A percentile compares a stretch with the other conserved stretches of the same genome.
These are phyloP conservation scores for Strix aluco DNA, from an alignment of 2,113 vertebrate species.

Conservation along the genomic window DNA sequence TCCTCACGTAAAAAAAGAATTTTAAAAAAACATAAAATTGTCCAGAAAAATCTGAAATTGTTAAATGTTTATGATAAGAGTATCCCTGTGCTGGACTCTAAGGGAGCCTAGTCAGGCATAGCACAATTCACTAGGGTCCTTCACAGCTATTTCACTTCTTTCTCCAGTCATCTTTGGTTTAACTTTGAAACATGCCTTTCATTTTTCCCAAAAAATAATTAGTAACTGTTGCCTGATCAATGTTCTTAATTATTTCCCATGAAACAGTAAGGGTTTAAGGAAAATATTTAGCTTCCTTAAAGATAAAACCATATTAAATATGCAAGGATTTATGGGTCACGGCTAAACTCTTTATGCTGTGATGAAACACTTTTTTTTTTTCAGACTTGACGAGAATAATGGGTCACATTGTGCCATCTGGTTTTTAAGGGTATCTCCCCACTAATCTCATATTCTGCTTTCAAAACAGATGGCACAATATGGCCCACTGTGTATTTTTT, in stretches of 20 bases:
- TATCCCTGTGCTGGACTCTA: accelerated
- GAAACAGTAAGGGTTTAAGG: background rate
- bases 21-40: background rate
- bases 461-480: background rate
- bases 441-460: background rate
- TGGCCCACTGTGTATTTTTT: background rate
- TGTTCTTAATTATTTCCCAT: background rate
- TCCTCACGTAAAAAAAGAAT: background rate
- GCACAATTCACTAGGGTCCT: background rate
- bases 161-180: background rate
- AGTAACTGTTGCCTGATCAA: background rate
- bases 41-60: background rate
- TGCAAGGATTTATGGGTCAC: background rate
- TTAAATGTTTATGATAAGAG: background rate
- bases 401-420: background rate
- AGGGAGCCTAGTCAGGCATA: background rate
- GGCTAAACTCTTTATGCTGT: background rate
- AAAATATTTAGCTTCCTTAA: background rate
- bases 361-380: background rate
- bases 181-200: background rate
- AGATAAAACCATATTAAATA: background rate
- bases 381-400: background rate
- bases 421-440: background rate
- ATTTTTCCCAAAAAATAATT: background rate
- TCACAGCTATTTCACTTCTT: background rate